These are phyloP conservation scores for Passer domesticus DNA, from an alignment of 2,113 vertebrate species.

Conservation along the genomic window DNA sequence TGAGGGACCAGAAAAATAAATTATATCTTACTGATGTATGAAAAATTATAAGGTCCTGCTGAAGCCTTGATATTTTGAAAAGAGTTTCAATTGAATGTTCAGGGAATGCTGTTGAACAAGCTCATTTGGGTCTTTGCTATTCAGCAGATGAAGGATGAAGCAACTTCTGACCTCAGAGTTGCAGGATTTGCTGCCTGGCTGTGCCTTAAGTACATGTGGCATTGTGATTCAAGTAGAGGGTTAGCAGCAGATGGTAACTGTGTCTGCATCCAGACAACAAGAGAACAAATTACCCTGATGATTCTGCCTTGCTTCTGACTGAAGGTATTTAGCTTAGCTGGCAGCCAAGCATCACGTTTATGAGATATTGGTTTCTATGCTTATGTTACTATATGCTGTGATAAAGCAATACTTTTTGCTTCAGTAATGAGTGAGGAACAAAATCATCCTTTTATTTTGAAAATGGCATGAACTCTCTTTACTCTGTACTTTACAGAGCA, in stretches of 20 bases:
- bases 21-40: neutral
- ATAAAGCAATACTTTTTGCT: neutral
- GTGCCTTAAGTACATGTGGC: neutral
- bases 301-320: neutral
- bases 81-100: neutral
- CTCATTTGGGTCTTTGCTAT: neutral
- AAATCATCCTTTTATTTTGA: neutral
- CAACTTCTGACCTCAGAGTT: neutral
- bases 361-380: neutral
- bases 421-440: neutral
- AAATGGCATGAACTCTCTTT: neutral
- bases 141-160: neutral
- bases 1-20: neutral
- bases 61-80: neutral
- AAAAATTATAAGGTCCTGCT: neutral
- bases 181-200: neutral
- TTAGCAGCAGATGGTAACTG: neutral
- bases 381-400: neutral
- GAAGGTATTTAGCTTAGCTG: neutral
- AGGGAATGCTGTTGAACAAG: neutral
- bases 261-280: neutral
- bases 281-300: neutral
- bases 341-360: neutral
- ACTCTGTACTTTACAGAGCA: neutral
- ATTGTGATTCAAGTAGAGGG: neutral